These are phyloP conservation scores for Aulostomus chinensis DNA, from an alignment of 2,797 vertebrate species.

Conservation along the genomic window DNA sequence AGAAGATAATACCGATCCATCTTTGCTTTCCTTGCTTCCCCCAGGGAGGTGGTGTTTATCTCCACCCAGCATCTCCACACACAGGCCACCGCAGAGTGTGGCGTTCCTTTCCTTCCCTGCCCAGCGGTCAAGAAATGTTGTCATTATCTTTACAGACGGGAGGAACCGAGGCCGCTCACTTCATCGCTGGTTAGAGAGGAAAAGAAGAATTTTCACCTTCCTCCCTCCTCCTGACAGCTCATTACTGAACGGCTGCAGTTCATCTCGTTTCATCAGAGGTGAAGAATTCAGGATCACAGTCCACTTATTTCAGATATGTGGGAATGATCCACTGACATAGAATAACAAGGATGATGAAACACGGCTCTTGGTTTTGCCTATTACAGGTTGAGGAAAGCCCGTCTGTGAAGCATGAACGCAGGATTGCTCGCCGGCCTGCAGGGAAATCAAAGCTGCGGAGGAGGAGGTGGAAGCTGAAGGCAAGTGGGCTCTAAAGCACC, in stretches of 20 bases:
- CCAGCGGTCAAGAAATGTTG: constrained; percentile 33
- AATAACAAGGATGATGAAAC: constrained; percentile 21
- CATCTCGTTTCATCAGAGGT: no score
- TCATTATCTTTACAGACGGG: background rate
- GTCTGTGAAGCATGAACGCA: constrained; percentile 3
- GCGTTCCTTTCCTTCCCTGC: constrained; percentile 41
- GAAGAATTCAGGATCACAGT: no score
- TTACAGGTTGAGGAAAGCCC: constrained; percentile 21
- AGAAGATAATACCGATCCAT: constrained; percentile 49
- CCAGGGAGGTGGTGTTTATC: constrained; percentile 46
- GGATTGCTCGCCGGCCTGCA: constrained; percentile 9
- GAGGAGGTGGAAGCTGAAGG: constrained; percentile 10
- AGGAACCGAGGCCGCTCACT: constrained; percentile 18
- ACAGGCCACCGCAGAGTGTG: constrained; percentile 23
- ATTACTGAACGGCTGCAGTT: constrained; percentile 12
- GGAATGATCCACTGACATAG: background rate
- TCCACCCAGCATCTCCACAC: constrained; percentile 47
- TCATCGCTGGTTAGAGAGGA: constrained; percentile 38
- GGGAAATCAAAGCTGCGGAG: constrained; percentile 38
- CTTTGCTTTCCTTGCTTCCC: constrained; percentile 40
- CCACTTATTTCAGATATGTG: constrained; percentile 5
- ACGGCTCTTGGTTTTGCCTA: constrained; percentile 1
- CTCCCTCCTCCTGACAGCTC: no score
- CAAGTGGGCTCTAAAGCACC: constrained; percentile 5
- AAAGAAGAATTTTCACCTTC: no score